A percentile compares a stretch with the other conserved stretches of the same genome.
Conservation (phyloP, 2,113 vertebrate genomes). For the Pseudopodoces humilis region DNA sequence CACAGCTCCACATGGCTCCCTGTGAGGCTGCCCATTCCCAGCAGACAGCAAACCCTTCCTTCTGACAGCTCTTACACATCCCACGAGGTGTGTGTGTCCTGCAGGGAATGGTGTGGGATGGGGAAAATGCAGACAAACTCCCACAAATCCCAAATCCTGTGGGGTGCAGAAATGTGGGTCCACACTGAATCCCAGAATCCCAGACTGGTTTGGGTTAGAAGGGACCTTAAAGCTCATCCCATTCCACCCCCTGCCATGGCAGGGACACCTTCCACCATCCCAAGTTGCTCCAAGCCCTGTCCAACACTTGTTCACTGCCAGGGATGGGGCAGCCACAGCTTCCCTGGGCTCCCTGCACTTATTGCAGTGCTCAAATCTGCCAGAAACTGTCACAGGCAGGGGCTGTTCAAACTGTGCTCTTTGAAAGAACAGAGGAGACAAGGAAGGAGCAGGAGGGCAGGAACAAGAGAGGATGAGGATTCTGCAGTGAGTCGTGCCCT, state of each 20-base stretch:
- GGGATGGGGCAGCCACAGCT: not conserved
- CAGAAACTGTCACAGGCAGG: not conserved
- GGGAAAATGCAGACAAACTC: not conserved
- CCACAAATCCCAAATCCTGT: not conserved
- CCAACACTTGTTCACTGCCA: not conserved
- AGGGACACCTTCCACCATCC: not conserved
- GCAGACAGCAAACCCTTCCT: not conserved
- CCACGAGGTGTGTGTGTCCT: not conserved
- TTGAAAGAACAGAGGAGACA: not conserved
- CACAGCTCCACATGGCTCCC: not conserved
- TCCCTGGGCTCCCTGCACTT: not conserved
- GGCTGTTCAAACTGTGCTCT: not conserved
- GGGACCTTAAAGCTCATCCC: not conserved
- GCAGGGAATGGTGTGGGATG: not conserved
- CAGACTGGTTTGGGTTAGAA: not conserved
- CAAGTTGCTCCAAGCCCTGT: accelerated
- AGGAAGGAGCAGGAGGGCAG: not conserved
- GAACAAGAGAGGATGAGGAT: not conserved
- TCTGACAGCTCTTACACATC: not conserved
- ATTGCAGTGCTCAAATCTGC: not conserved
- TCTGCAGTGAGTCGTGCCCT: not conserved
- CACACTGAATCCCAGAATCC: not conserved
- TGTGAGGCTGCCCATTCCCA: not conserved
- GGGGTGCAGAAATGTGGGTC: not conserved
- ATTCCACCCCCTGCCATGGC: not conserved